Evolutionary conservation across 2,113 vertebrate genomes (phyloP), one percentile per base, ranked within the genome.

Genomic region (Chaetops frenatus): DNA sequence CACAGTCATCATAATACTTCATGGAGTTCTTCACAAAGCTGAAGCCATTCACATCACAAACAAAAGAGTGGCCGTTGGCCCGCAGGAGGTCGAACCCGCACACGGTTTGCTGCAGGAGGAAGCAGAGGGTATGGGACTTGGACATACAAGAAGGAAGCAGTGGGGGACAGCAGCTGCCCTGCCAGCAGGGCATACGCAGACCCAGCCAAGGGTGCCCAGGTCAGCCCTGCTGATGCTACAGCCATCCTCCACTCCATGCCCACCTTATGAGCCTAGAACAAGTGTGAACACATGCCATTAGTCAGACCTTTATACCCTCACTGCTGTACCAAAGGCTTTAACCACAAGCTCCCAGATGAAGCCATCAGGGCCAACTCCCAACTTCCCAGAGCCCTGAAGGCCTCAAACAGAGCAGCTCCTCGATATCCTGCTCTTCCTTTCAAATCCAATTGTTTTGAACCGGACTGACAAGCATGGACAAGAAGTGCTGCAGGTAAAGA

Each of bases 11-110:
- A 0, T 99, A 99, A 88, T 99, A 99, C 97, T 99, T 99, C 99
- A 99, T 99, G 0, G 99, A 99, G 96, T 99, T 99, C 98, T 99
- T 99, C 95, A 99, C 99, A 64, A 99, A 99, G 88, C 99, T 99
- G 98, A 99, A 99, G 65, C 99, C 99, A 0, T 99, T 99, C 95
- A 99, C 99, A 3, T 99, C 99, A 4, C 99, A 99, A 56, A 99
- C 99, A 24, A 99, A 99, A 2, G 99, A 99, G 97, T 99, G 99
- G 44, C 99, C 99, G 0, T 99, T 99, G 57, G 99, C 99, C 76
- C 99, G 98, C 78, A 99, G 98, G 18, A 99, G 98, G 96, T 99
- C 99, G 21, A 99, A 99, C 35, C 99, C 99, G 21, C 99, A 99
- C 23, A 99, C 99, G 0, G 99, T 99, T 99, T 99, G 99, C 99